Conservation (phyloP, 37 sponge, comb jelly and placozoan genomes). For the Axinella damicornis region DNA sequence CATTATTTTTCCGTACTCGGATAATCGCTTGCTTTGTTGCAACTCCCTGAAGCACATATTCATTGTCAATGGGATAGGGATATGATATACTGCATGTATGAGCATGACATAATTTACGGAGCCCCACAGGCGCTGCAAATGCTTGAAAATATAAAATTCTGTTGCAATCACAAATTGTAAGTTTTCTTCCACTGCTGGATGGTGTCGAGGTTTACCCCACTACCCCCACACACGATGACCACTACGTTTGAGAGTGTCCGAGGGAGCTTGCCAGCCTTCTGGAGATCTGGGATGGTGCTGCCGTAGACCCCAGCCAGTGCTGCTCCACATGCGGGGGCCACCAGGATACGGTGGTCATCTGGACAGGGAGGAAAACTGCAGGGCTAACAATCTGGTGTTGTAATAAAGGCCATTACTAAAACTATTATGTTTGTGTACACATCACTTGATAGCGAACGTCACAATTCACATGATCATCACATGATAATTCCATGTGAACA, state of each 20-base stretch:
- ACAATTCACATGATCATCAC: too few relatives aligned
- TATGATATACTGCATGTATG: too few relatives aligned
- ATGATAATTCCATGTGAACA: too few relatives aligned
- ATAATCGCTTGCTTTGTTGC: too few relatives aligned
- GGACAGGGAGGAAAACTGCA: background rate
- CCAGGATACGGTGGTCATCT: slow-evolving; percentile 91
- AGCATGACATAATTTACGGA: background rate
- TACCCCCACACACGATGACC: slow-evolving; percentile 96
- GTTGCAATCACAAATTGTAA: background rate
- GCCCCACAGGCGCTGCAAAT: background rate
- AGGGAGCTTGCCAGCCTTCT: slow-evolving; percentile 63
- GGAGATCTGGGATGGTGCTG: slow-evolving; percentile 36
- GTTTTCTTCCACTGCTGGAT: slow-evolving; percentile 78
- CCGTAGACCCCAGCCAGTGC: slow-evolving; percentile 86
- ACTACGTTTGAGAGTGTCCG: slow-evolving; percentile 38
- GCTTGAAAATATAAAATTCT: background rate
- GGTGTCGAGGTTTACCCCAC: slow-evolving; percentile 73
- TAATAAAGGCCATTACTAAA: background rate
- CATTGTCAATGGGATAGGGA: too few relatives aligned
- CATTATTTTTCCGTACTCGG: too few relatives aligned
- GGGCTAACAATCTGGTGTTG: background rate
- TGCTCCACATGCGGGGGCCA: slow-evolving; percentile 96
- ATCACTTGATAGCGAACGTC: too few relatives aligned
- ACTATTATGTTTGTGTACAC: too few relatives aligned
- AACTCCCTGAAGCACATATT: too few relatives aligned